Percentiles rank a stretch among this genome's conserved stretches.
Conservation (phyloP, 2,797 vertebrate genomes). For the Anableps anableps region DNA sequence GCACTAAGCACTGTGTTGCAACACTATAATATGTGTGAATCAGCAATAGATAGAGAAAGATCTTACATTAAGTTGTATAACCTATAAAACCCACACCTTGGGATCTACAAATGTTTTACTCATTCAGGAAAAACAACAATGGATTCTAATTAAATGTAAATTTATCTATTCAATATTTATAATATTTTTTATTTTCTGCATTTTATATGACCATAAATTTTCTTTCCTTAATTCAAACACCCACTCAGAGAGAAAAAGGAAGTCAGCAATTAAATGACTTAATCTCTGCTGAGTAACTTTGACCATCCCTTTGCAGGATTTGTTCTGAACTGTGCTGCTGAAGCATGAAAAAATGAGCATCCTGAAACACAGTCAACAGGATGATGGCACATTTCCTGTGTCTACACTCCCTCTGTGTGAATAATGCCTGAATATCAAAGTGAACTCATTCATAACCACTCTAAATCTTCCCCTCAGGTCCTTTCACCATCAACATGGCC, state of each 20-base stretch:
- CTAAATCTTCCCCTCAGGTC: constrained; percentile 44
- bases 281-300: constrained; percentile 16
- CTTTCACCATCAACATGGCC: constrained; percentile 54
- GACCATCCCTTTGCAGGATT: background rate
- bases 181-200: background rate
- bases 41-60: background rate
- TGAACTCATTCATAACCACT: background rate
- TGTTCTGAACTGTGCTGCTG: constrained; percentile 7
- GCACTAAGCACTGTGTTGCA: background rate
- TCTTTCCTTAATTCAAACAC: background rate
- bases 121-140: background rate
- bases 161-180: background rate
- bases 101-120: background rate
- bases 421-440: background rate
- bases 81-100: background rate
- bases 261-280: constrained; percentile 19
- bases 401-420: background rate
- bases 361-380: background rate
- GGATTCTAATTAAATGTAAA: background rate
- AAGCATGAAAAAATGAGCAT: constrained; percentile 5
- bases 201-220: background rate
- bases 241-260: background rate
- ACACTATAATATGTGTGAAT: background rate
- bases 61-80: background rate
- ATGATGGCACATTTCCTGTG: constrained; percentile 11